phyloP scores from a whole-genome alignment of 2,888 invertebrate species.

The Sesia apiformis region DNA sequence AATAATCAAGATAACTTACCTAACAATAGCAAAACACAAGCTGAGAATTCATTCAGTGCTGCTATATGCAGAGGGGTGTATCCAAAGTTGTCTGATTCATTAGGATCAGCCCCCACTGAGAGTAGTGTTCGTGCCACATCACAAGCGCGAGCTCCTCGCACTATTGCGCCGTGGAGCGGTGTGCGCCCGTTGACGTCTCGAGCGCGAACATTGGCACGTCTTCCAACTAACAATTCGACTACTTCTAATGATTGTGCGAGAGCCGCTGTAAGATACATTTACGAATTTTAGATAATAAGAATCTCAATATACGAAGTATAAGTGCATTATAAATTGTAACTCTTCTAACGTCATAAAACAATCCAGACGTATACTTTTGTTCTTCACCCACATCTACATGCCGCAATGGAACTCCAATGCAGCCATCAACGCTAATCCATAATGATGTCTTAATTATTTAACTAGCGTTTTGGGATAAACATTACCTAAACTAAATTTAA shows the following conservation, averaged over 20 bases:
- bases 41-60: constrained; percentile 87
- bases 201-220: constrained; percentile 78
- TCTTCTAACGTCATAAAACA: too few species aligned
- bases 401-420: too few species aligned
- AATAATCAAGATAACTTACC: constrained; percentile 29
- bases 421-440: too few species aligned
- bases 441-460: too few species aligned
- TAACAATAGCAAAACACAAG: constrained; percentile 81
- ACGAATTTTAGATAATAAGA: too few species aligned
- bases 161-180: constrained; percentile 86
- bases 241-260: constrained; percentile 86
- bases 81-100: constrained; percentile 86
- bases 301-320: too few species aligned
- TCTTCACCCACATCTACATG: too few species aligned
- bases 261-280: constrained; percentile 70
- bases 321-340: too few species aligned
- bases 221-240: constrained; percentile 79
- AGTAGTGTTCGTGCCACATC: constrained; percentile 81
- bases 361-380: too few species aligned
- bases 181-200: constrained; percentile 84
- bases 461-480: too few species aligned
- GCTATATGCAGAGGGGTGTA: constrained; percentile 89
- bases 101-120: constrained; percentile 80
- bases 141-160: constrained; percentile 81
- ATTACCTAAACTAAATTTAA: too few species aligned